Conservation (phyloP, 1,140 invertebrate species). For the Bombus confusus region DNA sequence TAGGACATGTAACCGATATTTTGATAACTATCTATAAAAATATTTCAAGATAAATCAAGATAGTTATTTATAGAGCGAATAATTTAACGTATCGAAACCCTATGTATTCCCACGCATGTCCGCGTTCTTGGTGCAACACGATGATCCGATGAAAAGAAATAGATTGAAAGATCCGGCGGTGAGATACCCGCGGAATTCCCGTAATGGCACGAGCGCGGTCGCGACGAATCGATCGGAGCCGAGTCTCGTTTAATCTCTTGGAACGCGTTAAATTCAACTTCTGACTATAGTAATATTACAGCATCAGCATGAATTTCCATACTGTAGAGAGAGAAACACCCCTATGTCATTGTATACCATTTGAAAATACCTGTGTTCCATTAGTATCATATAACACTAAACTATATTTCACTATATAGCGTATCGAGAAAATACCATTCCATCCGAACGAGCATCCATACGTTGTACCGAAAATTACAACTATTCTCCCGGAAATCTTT, state of each 20-base stretch:
- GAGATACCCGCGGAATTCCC: conserved; percentile 11
- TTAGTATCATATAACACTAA: too few relatives aligned
- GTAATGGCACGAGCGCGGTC: conserved; percentile 44
- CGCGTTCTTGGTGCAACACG: not conserved
- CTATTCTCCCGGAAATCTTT: not conserved
- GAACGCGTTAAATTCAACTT: conserved; percentile 10
- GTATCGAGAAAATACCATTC: not conserved
- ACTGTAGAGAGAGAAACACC: not conserved
- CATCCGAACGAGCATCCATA: too few relatives aligned
- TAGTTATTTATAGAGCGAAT: not conserved
- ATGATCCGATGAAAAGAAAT: conserved; percentile 3
- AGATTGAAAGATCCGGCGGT: conserved; percentile 53
- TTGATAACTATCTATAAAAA: not conserved
- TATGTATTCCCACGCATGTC: not conserved
- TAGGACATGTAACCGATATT: not conserved
- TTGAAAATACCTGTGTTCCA: not conserved
- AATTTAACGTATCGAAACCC: not conserved
- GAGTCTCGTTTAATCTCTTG: conserved; percentile 3
- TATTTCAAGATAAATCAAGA: not conserved
- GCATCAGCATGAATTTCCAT: not conserved
- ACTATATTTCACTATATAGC: too few relatives aligned
- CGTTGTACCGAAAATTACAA: not conserved
- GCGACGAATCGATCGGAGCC: conserved; percentile 53
- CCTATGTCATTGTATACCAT: not conserved
- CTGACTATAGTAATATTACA: not conserved